Evolutionary conservation across 2,113 vertebrate genomes (phyloP).

Genomic region (Alethe castanea): DNA sequence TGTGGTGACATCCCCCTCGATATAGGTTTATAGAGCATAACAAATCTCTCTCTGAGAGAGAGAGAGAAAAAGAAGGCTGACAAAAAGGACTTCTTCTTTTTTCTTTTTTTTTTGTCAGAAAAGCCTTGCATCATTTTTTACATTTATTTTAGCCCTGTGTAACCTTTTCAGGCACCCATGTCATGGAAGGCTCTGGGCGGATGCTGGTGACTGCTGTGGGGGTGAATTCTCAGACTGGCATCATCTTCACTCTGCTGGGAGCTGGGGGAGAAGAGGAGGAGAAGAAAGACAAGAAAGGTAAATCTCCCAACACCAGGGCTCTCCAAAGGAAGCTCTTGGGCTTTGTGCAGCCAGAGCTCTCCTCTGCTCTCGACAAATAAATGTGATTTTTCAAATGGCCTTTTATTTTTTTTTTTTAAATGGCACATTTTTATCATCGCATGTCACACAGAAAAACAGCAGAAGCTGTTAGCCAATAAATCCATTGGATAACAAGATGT

Average conservation of each 20-base stretch:
- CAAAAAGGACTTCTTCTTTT: too few species aligned
- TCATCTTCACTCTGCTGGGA: slow-evolving; percentile 95
- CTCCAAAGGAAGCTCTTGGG: background rate
- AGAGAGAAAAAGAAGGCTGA: too few species aligned
- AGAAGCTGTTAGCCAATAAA: slow-evolving; percentile 40
- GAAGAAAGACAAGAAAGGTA: slow-evolving; percentile 99
- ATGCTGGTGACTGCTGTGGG: slow-evolving; percentile 96
- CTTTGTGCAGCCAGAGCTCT: background rate
- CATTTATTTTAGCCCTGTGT: background rate
- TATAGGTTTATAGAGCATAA: background rate
- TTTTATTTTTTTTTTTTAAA: background rate
- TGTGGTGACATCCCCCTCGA: background rate
- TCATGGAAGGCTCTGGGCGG: slow-evolving; percentile 97
- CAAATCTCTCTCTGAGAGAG: background rate
- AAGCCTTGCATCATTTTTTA: background rate
- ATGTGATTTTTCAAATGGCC: accelerated
- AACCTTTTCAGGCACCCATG: slow-evolving; percentile 87
- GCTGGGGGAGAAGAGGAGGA: slow-evolving; percentile 93
- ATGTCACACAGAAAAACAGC: slow-evolving; percentile 30
- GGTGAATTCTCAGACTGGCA: slow-evolving; percentile 98
- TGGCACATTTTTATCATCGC: background rate
- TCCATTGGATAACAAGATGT: slow-evolving; percentile 40
- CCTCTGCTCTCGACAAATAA: background rate
- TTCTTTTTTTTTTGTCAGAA: background rate
- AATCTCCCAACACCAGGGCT: background rate